Evolutionary conservation across 2,797 vertebrate genomes (phyloP).

Genomic region (Florisuga fusca): DNA sequence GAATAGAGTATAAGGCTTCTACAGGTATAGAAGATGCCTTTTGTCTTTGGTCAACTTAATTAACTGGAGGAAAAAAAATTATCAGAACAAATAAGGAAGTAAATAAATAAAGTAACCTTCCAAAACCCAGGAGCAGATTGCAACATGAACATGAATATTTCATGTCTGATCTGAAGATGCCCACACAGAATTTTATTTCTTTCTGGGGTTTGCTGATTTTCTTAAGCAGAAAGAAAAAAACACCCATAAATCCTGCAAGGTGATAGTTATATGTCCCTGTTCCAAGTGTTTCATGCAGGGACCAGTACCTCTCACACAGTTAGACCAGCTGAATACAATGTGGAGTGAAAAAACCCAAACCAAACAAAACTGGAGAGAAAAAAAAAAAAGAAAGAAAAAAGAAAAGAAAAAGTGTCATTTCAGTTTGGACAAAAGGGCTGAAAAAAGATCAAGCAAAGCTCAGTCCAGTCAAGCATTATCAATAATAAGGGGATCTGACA

Average conservation of each 20-base stretch:
- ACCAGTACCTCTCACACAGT: background rate
- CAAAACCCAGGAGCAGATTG: background rate
- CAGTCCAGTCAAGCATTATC: background rate
- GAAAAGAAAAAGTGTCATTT: background rate
- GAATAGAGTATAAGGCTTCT: background rate
- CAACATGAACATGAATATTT: constrained; percentile 50
- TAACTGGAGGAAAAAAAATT: background rate
- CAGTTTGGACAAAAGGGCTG: background rate
- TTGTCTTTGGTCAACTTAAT: constrained; percentile 17
- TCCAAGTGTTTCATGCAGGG: background rate
- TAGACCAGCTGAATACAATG: background rate
- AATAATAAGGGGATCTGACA: constrained; percentile 32
- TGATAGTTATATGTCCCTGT: background rate
- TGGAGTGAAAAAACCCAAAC: background rate
- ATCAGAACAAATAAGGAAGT: background rate
- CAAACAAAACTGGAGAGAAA: background rate
- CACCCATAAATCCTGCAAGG: background rate
- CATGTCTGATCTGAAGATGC: constrained; percentile 22
- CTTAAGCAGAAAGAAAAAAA: background rate
- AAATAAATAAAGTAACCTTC: background rate
- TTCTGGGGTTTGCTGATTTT: background rate
- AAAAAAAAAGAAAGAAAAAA: background rate
- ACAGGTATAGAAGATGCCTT: background rate
- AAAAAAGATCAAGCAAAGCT: constrained; percentile 22
- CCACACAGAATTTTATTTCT: constrained; percentile 24